Base-by-base conservation (phyloP, 2,113 vertebrate species). In the Myanophis thanlyinensis region DNA sequence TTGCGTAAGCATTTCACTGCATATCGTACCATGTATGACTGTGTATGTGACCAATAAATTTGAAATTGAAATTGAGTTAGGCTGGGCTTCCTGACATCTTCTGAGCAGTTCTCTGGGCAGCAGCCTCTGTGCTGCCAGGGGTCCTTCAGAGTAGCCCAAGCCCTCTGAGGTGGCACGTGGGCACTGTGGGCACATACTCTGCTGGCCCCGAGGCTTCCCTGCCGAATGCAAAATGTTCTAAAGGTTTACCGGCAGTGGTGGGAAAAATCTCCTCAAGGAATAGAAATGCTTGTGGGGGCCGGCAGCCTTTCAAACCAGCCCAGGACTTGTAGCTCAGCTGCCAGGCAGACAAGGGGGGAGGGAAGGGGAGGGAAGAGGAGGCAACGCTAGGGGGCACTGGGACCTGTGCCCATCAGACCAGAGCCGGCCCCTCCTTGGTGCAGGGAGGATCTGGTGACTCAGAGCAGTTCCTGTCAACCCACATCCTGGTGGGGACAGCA, bases 401-500 rank as follows among this genome's bases (percentile, higher is more conserved):
- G 15, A 7, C 8, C 46, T n/a, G 5, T 5, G 8, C 30, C 88
- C 80, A 40, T 7, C 15, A 15, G 67, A 23, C 35, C 25, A 22
- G 13, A 8, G 12, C 11, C 0, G 12, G 22, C 35, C n/a, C 44
- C 23, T 18, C 51, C 25, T 3, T 30, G 27, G 35, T 12, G 22
- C 3, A 44, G 13, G 52, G 1, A 89, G 30, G 52, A 40, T n/a
- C 91, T 62, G 93, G 27, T 4, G 9, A 12, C 53, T 90, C 56
- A 35, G 49, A 92, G 92, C 91, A 46, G 12, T 10, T 56, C 52
- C 51, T 30, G 88, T 86, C 93, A 94, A 92, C 93, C 88, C 85
- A 52, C 35, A 40, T 35, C 90, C 47, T 1, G 92, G 92, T 94
- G 94, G 94, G 88, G 92, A 85, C 85, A 85, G 88, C 90, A 89